Base-by-base conservation (phyloP, 2,113 vertebrate genomes). In the Mustelus asterias region DNA sequence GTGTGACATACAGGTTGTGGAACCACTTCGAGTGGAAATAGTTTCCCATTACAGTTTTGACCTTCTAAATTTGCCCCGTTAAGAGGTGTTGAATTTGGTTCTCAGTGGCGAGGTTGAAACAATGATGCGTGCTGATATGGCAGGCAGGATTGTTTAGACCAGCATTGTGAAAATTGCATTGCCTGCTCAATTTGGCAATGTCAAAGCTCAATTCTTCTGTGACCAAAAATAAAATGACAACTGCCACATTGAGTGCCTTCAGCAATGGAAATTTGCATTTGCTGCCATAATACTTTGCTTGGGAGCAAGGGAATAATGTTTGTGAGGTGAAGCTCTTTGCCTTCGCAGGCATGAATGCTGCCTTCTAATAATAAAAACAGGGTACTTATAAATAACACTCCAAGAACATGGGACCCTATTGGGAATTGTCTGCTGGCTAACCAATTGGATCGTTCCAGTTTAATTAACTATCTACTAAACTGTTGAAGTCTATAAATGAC, bases 401-500 rank as follows among this genome's bases (percentile, higher is more conserved):
- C 60, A 63, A 65, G 58, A 92, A 65, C 58, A 65, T 37, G 89
- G 60, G n/a, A 92, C 89, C 29, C 88, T 37, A 22, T 65, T 92
- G 89, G 33, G 60, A 65, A 92, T 92, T 92, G 60, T 65, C 65
- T 92, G 33, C 60, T 92, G 89, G 89, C n/a, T 33, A 65, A 60
- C 63, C n/a, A 37, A 37, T 92, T 92, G 14, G 7, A 24, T n/a
- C 33, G 22, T 65, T 92, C 33, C 33, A 63, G 89, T 65, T 90
- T 90, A 90, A 60, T 58, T 90, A 58, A 60, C 86, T 65, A 92
- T 20, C 29, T 63, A 33, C 89, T n/a, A 65, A 65, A 65, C 29
- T 65, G 58, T 92, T 65, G 58, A 65, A 65, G 60, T 92, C 37
- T 92, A 65, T 92, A 92, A 92, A 92, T 92, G 89, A 33, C 86